phyloP scores from a whole-genome alignment of 2,113 vertebrate genomes.

The Dunckerocampus dactyliophorus region DNA sequence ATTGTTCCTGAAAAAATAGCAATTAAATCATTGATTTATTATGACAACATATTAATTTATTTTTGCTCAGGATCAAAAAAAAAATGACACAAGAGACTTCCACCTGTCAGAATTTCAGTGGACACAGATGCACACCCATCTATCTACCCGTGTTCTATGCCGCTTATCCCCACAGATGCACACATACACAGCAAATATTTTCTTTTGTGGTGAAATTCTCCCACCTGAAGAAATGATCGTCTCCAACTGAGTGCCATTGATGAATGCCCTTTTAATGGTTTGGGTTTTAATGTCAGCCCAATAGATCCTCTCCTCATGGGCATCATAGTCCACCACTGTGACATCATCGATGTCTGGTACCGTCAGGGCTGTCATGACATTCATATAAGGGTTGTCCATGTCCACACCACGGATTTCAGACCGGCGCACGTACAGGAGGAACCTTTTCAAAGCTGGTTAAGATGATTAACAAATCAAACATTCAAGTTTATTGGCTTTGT shows the following conservation, averaged over 20 bases:
- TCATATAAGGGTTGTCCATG: conserved; percentile 95
- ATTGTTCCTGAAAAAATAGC: background rate
- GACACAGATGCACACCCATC: too few species aligned
- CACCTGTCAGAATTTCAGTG: too few species aligned
- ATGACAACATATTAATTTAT: too few species aligned
- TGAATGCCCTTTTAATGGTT: conserved; percentile 92
- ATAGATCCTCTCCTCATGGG: conserved; percentile 88
- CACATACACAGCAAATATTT: background rate
- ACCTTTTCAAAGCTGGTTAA: conserved; percentile 84
- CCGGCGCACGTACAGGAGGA: conserved; percentile 88
- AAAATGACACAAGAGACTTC: background rate
- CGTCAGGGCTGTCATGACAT: conserved; percentile 95
- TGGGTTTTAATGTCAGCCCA: conserved; percentile 98
- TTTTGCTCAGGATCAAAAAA: background rate
- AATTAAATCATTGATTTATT: background rate
- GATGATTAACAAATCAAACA: conserved; percentile 23
- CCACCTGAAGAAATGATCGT: conserved; percentile 93
- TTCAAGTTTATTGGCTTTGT: too few species aligned
- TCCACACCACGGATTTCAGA: conserved; percentile 97
- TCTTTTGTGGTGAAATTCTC: background rate
- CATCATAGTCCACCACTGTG: conserved; percentile 92
- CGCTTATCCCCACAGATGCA: background rate
- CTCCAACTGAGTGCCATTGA: conserved; percentile 94
- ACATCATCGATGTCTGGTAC: conserved; percentile 98
- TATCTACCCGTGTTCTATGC: too few species aligned